Conservation (phyloP, 2,113 vertebrate species). For the Corvus cornix region DNA sequence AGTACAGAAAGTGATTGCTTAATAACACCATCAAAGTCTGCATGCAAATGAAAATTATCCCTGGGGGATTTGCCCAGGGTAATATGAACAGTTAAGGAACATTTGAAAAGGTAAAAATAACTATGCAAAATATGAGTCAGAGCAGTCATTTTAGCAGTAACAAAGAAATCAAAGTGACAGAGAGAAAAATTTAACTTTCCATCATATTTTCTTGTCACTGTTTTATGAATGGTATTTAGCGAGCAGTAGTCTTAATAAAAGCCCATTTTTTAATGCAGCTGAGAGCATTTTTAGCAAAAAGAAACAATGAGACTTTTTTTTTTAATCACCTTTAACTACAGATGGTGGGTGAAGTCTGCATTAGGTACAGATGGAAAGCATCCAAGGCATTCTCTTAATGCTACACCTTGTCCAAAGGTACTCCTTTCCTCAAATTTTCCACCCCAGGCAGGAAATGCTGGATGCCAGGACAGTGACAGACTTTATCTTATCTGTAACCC, state of each 20-base stretch:
- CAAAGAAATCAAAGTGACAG: constrained; percentile 67
- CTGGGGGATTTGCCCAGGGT: constrained; percentile 37
- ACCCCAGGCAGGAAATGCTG: constrained; percentile 66
- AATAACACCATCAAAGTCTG: constrained; percentile 67
- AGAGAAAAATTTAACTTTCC: constrained; percentile 66
- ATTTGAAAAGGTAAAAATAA: constrained; percentile 69
- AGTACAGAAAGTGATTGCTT: constrained; percentile 60
- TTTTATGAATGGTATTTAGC: constrained; percentile 68
- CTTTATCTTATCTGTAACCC: constrained; percentile 74
- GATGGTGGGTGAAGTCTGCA: constrained; percentile 67
- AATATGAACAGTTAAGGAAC: constrained; percentile 59
- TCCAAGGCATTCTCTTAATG: constrained; percentile 81
- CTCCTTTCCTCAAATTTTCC: constrained; percentile 86
- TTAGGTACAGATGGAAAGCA: constrained; percentile 78
- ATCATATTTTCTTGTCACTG: constrained; percentile 3
- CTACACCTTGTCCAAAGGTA: constrained; percentile 83
- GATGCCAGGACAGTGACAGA: constrained; percentile 76
- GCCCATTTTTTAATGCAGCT: not conserved
- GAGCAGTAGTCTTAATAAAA: constrained; percentile 6
- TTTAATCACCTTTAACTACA: constrained; percentile 7
- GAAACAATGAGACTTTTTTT: constrained; percentile 5
- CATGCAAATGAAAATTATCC: constrained; percentile 64
- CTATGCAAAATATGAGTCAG: constrained; percentile 64
- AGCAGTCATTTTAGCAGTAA: constrained; percentile 57
- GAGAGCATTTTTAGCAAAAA: constrained; percentile 55